Evolutionary conservation across 2,113 vertebrate genomes (phyloP), one percentile per base, ranked within the genome.

Genomic region (Scytalopus superciliaris): DNA sequence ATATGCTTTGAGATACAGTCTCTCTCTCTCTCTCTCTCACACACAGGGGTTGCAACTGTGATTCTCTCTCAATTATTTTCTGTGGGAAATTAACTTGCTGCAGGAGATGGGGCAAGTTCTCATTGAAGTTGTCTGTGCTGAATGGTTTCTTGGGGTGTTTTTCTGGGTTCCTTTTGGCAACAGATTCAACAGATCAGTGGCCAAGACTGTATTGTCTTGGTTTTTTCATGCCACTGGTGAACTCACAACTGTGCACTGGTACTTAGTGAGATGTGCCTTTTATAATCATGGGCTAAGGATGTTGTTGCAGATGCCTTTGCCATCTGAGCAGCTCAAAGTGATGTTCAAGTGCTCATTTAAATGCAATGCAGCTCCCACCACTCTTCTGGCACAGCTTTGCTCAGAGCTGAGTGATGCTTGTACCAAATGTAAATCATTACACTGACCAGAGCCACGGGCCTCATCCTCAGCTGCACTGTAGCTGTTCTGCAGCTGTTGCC

Each of bases 61-160:
- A 64, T 64, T 91, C 87, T 80, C 82, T 64, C 47, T 56, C 94
- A 93, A 6, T 78, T 94, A 73, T 93, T 95, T 94, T 88, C 90
- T 84, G 87, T 84, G 72, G 94, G 85, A 94, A 92, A 96, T 86
- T 79, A 95, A 80, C 85, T 92, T 91, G 30, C 90, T 96, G 82
- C 76, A 70, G 75, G 94, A 94, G 92, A 78, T 27, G 12, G 33
- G 22, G 24, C 3, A 37, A 93, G 35, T 44, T 50, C 88, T 93
- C 68, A 87, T 37, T 88, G 82, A 96, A 96, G 62, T 80, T 63
- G 39, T 80, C 68, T 79, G 45, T 55, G 87, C n/a, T 69, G 42
- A 74, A 62, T 57, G 28, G 15, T 72, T 94, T 83, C 78, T 90
- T 10, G 1, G 64, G 53, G 28, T 53, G 27, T 2, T 33, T 70